phyloP scores from a whole-genome alignment of 2,888 invertebrate genomes.

The Polymixis flavicincta region DNA sequence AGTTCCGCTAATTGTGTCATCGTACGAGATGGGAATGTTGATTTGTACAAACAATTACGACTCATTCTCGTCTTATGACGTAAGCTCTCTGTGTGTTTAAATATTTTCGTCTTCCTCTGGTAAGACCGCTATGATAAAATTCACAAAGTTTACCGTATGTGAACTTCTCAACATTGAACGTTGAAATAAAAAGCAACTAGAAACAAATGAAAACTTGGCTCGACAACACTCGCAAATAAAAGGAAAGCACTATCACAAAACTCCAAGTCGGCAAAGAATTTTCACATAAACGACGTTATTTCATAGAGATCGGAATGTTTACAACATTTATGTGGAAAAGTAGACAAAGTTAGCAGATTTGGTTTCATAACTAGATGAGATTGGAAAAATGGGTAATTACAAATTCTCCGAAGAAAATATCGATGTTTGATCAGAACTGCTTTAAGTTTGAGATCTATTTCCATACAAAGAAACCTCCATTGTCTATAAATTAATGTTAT shows the following conservation, averaged over 20 bases:
- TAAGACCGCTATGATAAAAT: slow-evolving; percentile 50
- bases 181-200: slow-evolving; percentile 60
- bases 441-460: background rate
- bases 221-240: slow-evolving; percentile 53
- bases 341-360: slow-evolving; percentile 15
- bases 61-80: slow-evolving; percentile 69
- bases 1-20: slow-evolving; percentile 80
- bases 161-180: slow-evolving; percentile 57
- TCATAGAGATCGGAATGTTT: slow-evolving; percentile 39
- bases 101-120: slow-evolving; percentile 51
- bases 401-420: background rate
- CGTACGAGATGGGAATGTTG: slow-evolving; percentile 65
- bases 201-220: slow-evolving; percentile 63
- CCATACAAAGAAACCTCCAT: background rate
- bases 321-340: slow-evolving; percentile 30
- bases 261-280: slow-evolving; percentile 45
- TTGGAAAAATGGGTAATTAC: background rate
- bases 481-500: background rate
- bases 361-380: slow-evolving; percentile 15
- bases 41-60: slow-evolving; percentile 74
- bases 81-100: slow-evolving; percentile 52
- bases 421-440: background rate
- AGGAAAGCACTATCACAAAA: slow-evolving; percentile 41
- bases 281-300: slow-evolving; percentile 53
- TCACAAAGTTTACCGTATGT: slow-evolving; percentile 58